A percentile compares a stretch with the other conserved stretches of the same genome.
phyloP scores from a whole-genome alignment of 2,113 vertebrate species.

The Gorsachius goisagi region DNA sequence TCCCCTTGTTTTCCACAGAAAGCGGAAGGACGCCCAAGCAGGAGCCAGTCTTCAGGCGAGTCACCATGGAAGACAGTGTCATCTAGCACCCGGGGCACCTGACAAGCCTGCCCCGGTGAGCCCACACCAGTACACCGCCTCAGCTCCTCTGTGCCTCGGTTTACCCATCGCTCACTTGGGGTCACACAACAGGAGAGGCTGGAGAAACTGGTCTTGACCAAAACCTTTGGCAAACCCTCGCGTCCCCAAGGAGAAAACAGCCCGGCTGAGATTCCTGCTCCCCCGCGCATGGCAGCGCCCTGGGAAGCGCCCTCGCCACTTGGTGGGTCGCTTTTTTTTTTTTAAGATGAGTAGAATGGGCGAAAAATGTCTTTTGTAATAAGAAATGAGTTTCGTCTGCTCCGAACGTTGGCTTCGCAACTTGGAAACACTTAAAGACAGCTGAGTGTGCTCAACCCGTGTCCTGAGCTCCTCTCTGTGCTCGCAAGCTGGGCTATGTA shows the following conservation, averaged over 20 bases:
- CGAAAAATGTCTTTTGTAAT: not conserved
- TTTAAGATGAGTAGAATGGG: not conserved
- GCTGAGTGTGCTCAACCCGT: not conserved
- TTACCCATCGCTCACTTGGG: not conserved
- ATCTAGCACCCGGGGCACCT: not conserved
- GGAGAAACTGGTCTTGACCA: not conserved
- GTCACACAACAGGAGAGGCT: rapidly evolving
- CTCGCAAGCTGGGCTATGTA: not conserved
- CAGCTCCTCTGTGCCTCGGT: conserved; percentile 17
- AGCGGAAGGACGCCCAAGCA: conserved; percentile 26
- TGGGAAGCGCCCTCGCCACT: not conserved
- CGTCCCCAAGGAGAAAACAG: not conserved
- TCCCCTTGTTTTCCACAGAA: conserved; percentile 53
- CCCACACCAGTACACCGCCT: not conserved
- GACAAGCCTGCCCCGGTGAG: not conserved
- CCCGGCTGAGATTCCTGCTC: not conserved
- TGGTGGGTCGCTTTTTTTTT: not conserved
- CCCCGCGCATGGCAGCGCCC: rapidly evolving
- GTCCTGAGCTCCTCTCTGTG: not conserved
- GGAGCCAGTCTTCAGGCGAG: conserved; percentile 57
- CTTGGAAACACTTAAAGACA: not conserved
- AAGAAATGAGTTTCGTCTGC: not conserved
- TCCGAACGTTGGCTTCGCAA: not conserved
- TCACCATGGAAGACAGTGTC: conserved; percentile 68
- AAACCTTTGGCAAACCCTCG: not conserved